Evolutionary conservation across 1,140 invertebrate species (phyloP).

Genomic region (Calliphora vicina): DNA sequence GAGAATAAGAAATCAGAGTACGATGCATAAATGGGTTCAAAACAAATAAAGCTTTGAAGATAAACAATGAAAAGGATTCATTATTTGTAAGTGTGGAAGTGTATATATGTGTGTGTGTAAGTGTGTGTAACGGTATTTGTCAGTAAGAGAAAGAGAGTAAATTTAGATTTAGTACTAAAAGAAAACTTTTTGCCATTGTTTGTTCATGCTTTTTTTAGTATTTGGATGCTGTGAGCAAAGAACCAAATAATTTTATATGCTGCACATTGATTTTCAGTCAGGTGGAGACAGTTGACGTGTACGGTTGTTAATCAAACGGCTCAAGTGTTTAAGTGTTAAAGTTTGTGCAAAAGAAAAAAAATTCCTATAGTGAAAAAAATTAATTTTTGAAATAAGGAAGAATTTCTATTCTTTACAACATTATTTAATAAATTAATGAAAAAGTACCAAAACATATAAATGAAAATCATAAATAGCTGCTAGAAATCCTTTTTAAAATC

Average conservation of each 20-base stretch:
- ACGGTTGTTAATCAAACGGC: constrained; percentile 59
- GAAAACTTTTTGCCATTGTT: neutral
- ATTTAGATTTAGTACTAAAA: neutral
- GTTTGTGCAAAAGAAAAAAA: constrained; percentile 34
- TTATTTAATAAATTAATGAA: neutral
- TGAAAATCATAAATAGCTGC: neutral
- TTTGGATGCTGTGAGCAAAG: constrained; percentile 4
- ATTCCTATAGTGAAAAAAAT: constrained; percentile 21
- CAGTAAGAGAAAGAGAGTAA: neutral
- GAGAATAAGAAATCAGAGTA: neutral
- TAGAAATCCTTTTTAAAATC: neutral
- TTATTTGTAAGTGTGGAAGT: neutral
- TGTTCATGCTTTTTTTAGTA: neutral
- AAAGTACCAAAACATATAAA: neutral
- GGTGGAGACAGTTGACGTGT: constrained; percentile 63
- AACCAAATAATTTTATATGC: neutral
- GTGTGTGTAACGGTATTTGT: neutral
- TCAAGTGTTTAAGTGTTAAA: constrained; percentile 41
- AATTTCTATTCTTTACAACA: neutral
- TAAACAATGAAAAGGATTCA: constrained; percentile 1
- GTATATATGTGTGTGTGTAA: neutral
- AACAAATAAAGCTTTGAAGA: neutral
- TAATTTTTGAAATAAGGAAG: neutral
- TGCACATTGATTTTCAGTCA: constrained; percentile 48
- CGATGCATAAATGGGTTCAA: neutral